Percentiles rank a stretch among this genome's conserved stretches.
phyloP scores from a whole-genome alignment of 1,140 invertebrate genomes.

The Rhynchophorus ferrugineus region DNA sequence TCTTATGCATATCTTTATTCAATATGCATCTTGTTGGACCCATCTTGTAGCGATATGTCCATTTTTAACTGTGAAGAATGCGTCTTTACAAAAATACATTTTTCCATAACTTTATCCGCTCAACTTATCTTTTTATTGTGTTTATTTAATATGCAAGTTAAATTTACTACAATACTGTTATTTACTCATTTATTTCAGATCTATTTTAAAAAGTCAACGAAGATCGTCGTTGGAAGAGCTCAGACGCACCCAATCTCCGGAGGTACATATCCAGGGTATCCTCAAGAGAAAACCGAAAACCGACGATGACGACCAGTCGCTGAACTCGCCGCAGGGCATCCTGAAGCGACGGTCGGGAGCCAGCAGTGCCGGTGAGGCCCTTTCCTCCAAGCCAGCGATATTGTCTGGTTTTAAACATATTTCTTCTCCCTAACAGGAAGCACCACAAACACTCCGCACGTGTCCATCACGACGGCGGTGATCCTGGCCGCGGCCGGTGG shows the following conservation, averaged over 20 bases:
- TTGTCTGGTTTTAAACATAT: not conserved
- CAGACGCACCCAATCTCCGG: slow-evolving; percentile 47
- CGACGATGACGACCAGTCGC: slow-evolving; percentile 48
- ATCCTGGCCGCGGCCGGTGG: slow-evolving; percentile 55
- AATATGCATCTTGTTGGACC: too few relatives aligned
- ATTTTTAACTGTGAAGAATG: too few relatives aligned
- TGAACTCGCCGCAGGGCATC: slow-evolving; percentile 64
- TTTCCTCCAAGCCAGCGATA: not conserved
- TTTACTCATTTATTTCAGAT: slow-evolving; percentile 41
- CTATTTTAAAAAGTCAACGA: slow-evolving; percentile 60
- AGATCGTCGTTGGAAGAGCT: slow-evolving; percentile 63
- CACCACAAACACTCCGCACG: slow-evolving; percentile 51
- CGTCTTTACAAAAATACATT: too few relatives aligned
- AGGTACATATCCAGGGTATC: slow-evolving; percentile 54
- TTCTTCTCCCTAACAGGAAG: slow-evolving; percentile 10
- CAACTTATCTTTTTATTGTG: too few relatives aligned
- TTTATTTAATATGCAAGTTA: too few relatives aligned
- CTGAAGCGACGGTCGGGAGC: slow-evolving; percentile 59
- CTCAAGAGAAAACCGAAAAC: slow-evolving; percentile 57
- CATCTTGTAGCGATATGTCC: too few relatives aligned
- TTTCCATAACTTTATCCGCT: too few relatives aligned
- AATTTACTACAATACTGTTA: not conserved
- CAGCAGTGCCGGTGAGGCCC: slow-evolving; percentile 43
- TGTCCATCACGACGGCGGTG: slow-evolving; percentile 62
- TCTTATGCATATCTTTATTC: too few relatives aligned